phyloP scores from a whole-genome alignment of 2,113 vertebrate genomes.

The Abramis brama region DNA sequence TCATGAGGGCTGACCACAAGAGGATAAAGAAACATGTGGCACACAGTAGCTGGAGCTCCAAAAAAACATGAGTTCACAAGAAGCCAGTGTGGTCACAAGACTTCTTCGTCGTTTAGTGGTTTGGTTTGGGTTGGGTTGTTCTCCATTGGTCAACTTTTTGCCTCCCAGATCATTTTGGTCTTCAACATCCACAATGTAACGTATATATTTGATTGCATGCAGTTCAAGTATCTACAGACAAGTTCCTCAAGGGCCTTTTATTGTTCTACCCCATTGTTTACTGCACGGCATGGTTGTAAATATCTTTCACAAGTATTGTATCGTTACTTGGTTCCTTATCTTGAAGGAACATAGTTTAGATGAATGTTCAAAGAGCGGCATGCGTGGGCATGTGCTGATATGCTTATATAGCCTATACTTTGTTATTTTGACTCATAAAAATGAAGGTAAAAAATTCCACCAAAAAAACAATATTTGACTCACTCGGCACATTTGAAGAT shows the following conservation, averaged over 20 bases:
- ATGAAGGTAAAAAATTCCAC: background rate
- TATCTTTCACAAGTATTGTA: conserved; percentile 28
- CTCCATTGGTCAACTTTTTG: background rate
- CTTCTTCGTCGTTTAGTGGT: conserved; percentile 20
- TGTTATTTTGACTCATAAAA: conserved; percentile 7
- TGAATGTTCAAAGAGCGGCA: conserved; percentile 31
- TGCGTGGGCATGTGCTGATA: conserved; percentile 33
- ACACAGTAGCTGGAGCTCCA: conserved; percentile 39
- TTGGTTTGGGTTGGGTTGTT: background rate
- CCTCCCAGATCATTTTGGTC: background rate
- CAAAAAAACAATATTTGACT: background rate
- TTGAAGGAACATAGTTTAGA: conserved; percentile 18
- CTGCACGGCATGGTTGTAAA: conserved; percentile 8
- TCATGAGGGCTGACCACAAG: conserved; percentile 41
- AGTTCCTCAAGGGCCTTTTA: conserved; percentile 13
- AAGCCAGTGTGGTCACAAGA: conserved; percentile 41
- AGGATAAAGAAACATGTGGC: conserved; percentile 46
- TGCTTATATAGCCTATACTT: background rate
- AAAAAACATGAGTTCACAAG: conserved; percentile 21
- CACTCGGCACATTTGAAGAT: conserved; percentile 1
- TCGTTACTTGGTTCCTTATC: conserved; percentile 6
- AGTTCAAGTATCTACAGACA: conserved; percentile 13
- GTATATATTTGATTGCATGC: background rate
- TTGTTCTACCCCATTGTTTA: conserved; percentile 22
- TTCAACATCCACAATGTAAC: background rate